Conservation (phyloP, 1,140 invertebrate species). For the Tetraneura akinire region DNA sequence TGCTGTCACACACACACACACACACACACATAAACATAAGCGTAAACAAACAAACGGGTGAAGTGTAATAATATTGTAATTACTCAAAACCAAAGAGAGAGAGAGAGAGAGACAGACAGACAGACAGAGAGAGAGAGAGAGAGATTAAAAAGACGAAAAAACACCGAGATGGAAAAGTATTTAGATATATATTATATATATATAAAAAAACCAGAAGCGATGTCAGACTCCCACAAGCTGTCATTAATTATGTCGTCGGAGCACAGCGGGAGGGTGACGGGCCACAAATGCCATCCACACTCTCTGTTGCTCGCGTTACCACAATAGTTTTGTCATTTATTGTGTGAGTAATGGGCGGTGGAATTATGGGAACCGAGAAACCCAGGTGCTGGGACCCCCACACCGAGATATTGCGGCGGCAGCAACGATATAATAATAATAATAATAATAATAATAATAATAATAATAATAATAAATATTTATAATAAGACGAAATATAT, state of each 20-base stretch:
- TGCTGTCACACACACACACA: not conserved
- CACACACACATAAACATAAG: not conserved
- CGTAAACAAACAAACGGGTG: not conserved
- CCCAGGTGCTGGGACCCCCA: conserved; percentile 48
- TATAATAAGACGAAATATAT: conserved; percentile 36
- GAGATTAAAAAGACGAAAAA: not conserved
- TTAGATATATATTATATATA: conserved; percentile 26
- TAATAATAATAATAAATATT: too few relatives aligned
- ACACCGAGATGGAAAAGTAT: conserved; percentile 22
- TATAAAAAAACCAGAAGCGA: conserved; percentile 21
- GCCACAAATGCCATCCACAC: conserved; percentile 49
- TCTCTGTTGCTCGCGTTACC: conserved; percentile 5
- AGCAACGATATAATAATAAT: not conserved
- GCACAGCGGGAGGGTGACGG: conserved; percentile 50
- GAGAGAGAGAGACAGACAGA: not conserved
- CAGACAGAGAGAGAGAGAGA: too few relatives aligned
- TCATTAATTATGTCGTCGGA: conserved; percentile 49
- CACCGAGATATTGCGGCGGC: conserved; percentile 34
- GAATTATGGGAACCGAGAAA: conserved; percentile 49
- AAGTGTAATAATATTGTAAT: conserved; percentile 37
- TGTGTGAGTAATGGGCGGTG: conserved; percentile 51
- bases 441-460: too few relatives aligned
- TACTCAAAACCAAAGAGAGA: conserved; percentile 5
- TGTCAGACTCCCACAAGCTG: conserved; percentile 50
- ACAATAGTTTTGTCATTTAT: conserved; percentile 50